phyloP scores from a whole-genome alignment of 1,140 invertebrate species.

The Drosophila subobscura region DNA sequence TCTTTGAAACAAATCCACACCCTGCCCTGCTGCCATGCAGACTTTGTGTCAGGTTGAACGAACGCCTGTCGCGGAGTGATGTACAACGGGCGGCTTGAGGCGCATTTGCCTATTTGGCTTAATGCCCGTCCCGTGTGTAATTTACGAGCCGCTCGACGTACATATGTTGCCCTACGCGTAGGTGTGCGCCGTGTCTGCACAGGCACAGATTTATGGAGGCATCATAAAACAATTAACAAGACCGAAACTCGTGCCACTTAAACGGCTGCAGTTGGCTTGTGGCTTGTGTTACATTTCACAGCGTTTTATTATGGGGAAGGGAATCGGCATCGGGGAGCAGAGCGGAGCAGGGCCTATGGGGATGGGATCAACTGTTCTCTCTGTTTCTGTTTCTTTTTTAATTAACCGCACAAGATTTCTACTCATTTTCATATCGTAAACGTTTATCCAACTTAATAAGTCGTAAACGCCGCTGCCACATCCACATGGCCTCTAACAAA shows the following conservation, averaged over 20 bases:
- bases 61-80: slow-evolving; percentile 56
- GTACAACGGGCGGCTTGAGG: slow-evolving; percentile 37
- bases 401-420: slow-evolving; percentile 81
- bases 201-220: slow-evolving; percentile 72
- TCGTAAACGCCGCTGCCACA: slow-evolving; percentile 71
- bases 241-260: slow-evolving; percentile 79
- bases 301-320: slow-evolving; percentile 65
- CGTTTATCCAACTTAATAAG: slow-evolving; percentile 83
- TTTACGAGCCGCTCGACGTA: slow-evolving; percentile 65
- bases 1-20: neutral
- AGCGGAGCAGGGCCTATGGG: neutral
- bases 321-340: slow-evolving; percentile 16
- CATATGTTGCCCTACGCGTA: slow-evolving; percentile 60
- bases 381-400: slow-evolving; percentile 62
- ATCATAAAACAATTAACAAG: slow-evolving; percentile 83
- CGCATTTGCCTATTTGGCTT: slow-evolving; percentile 71
- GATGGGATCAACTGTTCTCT: slow-evolving; percentile 31
- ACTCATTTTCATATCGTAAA: slow-evolving; percentile 81
- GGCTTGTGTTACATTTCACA: slow-evolving; percentile 77
- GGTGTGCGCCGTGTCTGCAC: slow-evolving; percentile 36
- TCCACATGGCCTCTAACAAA: slow-evolving; percentile 68
- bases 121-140: slow-evolving; percentile 66
- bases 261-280: slow-evolving; percentile 60
- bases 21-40: neutral
- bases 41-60: slow-evolving; percentile 17